Base-by-base conservation (phyloP, 2,113 vertebrate genomes). In the Erythrolamprus reginae region DNA sequence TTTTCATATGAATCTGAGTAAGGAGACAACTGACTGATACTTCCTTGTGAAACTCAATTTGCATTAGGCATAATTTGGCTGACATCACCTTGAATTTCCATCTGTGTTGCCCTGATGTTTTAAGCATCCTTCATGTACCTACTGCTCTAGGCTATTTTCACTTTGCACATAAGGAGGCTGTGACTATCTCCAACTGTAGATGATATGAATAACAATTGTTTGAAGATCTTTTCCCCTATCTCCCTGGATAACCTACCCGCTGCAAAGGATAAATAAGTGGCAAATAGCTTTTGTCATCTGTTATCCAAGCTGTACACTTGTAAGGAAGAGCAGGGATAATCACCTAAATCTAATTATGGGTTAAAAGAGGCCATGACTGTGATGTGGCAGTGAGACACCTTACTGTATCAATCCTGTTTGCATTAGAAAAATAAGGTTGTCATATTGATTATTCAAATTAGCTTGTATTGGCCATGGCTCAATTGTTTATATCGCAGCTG, bases 371-470 rank as follows among this genome's bases (percentile, higher is more conserved):
- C 98, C 98, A 98, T 99, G 98, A 98, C 98, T 99, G 98, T 98
- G 97, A 97, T 97, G 98, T 98, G 98, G 98, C 98, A 98, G 96
- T 93, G 97, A 98, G 98, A 98, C 98, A 98, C 98, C 98, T 98
- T 97, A 97, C 97, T 98, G 97, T 97, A 98, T 95, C 98, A 99
- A 98, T 99, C 98, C 98, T 98, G 98, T 99, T 99, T 99, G 98
- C 98, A 98, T 99, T 98, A 98, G 98, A 98, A 98, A 99, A 99
- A 99, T 98, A 98, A 99, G 98, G 98, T 98, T 99, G 98, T 99
- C 98, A 99, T 99, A 99, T 99, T 98, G 98, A 99, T 99, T 99
- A 99, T 99, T 98, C 98, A 99, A 96, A 99, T 98, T 93, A 97
- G 96, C 92, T 96, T 95, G 58, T 95, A 97, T 97, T 97, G 95